Conservation (phyloP, 53 echinoderm and acorn worm genomes). For the Echinometra lucunter region DNA sequence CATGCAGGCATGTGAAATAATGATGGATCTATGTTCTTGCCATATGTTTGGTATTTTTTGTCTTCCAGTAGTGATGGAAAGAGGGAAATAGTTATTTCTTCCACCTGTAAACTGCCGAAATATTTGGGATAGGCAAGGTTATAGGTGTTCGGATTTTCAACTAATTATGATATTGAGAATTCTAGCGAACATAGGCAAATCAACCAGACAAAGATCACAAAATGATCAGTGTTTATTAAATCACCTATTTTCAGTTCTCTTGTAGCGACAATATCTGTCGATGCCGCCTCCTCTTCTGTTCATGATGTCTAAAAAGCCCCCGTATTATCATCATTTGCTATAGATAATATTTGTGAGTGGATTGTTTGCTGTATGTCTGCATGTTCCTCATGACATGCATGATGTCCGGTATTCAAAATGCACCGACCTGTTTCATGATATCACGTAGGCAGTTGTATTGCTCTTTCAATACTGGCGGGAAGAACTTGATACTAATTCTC, state of each 20-base stretch:
- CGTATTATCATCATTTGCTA: neutral
- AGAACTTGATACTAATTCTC: constrained; percentile 5
- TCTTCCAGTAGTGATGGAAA: neutral
- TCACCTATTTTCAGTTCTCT: neutral
- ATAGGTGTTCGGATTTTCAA: too few relatives aligned
- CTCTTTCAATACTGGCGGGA: neutral
- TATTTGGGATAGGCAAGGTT: too few relatives aligned
- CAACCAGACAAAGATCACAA: too few relatives aligned
- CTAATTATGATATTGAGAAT: too few relatives aligned
- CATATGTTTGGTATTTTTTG: neutral
- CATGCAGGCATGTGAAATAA: neutral
- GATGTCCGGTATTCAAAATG: neutral
- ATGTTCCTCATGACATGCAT: neutral
- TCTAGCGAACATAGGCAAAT: too few relatives aligned
- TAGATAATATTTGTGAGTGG: neutral
- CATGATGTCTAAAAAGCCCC: neutral
- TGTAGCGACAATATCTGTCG: neutral
- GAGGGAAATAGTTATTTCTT: neutral
- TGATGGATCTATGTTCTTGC: neutral
- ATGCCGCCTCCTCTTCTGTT: neutral
- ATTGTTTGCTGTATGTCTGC: neutral
- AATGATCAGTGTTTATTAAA: neutral
- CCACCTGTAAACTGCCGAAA: too few relatives aligned
- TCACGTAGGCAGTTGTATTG: neutral
- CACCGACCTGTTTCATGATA: neutral